Evolutionary conservation across 2,797 vertebrate genomes (phyloP).

Genomic region (Aldrovandia affinis): DNA sequence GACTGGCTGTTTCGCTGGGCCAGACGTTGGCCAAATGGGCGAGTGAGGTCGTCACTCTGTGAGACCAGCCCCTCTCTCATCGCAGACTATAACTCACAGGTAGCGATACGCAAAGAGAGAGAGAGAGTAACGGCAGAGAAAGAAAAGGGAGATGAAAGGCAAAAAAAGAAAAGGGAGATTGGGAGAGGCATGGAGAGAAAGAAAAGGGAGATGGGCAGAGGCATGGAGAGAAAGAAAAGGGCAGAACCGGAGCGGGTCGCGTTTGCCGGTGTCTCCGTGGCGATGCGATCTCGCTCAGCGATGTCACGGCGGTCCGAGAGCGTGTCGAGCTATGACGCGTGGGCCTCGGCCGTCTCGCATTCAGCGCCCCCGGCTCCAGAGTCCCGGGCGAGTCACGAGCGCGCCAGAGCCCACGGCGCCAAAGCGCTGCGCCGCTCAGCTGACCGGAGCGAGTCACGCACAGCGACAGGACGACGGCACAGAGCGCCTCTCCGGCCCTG

Average conservation of each 20-base stretch:
- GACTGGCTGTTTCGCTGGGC: neutral
- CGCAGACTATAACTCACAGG: neutral
- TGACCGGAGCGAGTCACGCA: too few relatives aligned
- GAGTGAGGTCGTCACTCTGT: too few relatives aligned
- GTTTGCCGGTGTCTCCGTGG: slow-evolving; percentile 58
- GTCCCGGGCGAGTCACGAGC: too few relatives aligned
- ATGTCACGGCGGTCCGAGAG: slow-evolving; percentile 37
- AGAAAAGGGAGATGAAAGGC: neutral
- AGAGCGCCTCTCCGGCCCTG: too few relatives aligned
- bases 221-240: neutral
- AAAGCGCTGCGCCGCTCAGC: too few relatives aligned
- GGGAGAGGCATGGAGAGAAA: neutral
- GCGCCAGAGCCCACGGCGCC: too few relatives aligned
- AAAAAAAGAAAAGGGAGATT: neutral
- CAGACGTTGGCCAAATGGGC: neutral
- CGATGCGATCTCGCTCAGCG: slow-evolving; percentile 48
- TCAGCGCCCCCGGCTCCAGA: too few relatives aligned
- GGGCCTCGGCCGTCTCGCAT: neutral
- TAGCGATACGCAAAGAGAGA: neutral
- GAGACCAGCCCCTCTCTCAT: too few relatives aligned
- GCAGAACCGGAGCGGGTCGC: slow-evolving; percentile 7
- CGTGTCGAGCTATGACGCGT: neutral
- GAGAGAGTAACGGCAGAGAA: neutral
- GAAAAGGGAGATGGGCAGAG: neutral
- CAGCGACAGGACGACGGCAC: too few relatives aligned